Conservation (phyloP, 92 coral and sea anemone genomes). For the Parazoanthus swiftii region DNA sequence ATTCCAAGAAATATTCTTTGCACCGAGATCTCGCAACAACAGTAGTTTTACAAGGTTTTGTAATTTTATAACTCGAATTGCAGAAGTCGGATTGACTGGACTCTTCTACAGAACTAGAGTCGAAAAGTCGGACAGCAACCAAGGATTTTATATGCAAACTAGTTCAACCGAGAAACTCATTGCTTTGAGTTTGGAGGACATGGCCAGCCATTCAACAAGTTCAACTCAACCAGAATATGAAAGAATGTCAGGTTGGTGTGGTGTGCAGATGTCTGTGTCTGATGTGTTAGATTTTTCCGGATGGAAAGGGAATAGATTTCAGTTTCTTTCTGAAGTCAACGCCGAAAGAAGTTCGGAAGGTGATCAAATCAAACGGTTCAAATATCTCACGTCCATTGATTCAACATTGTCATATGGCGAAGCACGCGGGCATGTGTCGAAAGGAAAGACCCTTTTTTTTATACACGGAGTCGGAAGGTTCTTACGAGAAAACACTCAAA, state of each 20-base stretch:
- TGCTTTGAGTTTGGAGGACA: neutral
- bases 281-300: neutral
- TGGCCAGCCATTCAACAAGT: conserved; percentile 24
- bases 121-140: neutral
- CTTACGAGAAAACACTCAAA: too few species aligned
- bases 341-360: too few species aligned
- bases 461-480: too few species aligned
- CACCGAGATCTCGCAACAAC: too few species aligned
- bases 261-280: neutral
- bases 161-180: conserved; percentile 1
- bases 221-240: neutral
- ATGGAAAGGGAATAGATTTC: neutral
- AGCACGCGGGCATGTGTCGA: too few species aligned
- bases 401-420: too few species aligned
- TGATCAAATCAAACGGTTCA: too few species aligned
- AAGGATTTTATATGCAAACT: neutral
- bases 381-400: too few species aligned
- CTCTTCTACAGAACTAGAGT: neutral
- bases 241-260: conserved; percentile 27
- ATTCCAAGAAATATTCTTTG: neutral
- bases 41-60: neutral
- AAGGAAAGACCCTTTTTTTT: too few species aligned
- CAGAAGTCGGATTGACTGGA: neutral
- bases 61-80: neutral
- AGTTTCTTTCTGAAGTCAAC: neutral